Percentiles rank a stretch among this genome's conserved stretches.
Evolutionary conservation across 2,888 invertebrate species (phyloP).

Genomic region (Epistrophella euchroma): DNA sequence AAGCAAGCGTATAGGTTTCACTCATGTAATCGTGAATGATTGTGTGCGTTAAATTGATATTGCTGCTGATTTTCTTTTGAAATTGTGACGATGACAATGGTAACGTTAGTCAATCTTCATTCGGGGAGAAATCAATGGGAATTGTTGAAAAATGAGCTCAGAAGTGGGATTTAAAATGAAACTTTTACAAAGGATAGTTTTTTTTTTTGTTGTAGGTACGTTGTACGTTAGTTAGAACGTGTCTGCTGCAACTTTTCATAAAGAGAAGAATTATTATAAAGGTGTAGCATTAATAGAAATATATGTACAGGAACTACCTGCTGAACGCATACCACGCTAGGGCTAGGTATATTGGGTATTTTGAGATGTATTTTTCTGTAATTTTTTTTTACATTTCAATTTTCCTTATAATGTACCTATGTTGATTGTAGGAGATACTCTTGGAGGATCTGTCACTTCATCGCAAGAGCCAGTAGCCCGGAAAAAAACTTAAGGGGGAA

Average conservation of each 20-base stretch:
- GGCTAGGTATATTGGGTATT: too few species aligned
- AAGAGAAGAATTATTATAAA: neutral
- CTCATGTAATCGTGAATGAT: slow-evolving; percentile 54
- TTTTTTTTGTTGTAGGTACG: neutral
- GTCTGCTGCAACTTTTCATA: neutral
- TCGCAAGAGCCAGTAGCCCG: too few species aligned
- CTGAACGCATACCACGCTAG: too few species aligned
- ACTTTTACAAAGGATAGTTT: slow-evolving; percentile 3
- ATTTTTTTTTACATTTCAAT: too few species aligned
- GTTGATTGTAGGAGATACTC: too few species aligned
- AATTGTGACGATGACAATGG: slow-evolving; percentile 39
- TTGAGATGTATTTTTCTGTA: too few species aligned
- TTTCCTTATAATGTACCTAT: too few species aligned
- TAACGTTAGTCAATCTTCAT: slow-evolving; percentile 15
- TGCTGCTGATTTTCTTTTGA: slow-evolving; percentile 45
- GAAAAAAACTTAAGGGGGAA: too few species aligned
- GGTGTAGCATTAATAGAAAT: neutral
- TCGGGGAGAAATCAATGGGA: slow-evolving; percentile 51
- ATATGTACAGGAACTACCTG: too few species aligned
- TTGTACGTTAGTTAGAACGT: neutral
- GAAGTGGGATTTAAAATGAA: slow-evolving; percentile 2
- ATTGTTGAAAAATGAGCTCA: slow-evolving; percentile 39
- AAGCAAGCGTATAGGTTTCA: neutral
- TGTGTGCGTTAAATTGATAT: slow-evolving; percentile 67
- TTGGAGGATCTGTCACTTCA: too few species aligned